Evolutionary conservation across 2,888 invertebrate genomes (phyloP), one percentile per base, ranked within the genome.

Genomic region (Gari tellinella): DNA sequence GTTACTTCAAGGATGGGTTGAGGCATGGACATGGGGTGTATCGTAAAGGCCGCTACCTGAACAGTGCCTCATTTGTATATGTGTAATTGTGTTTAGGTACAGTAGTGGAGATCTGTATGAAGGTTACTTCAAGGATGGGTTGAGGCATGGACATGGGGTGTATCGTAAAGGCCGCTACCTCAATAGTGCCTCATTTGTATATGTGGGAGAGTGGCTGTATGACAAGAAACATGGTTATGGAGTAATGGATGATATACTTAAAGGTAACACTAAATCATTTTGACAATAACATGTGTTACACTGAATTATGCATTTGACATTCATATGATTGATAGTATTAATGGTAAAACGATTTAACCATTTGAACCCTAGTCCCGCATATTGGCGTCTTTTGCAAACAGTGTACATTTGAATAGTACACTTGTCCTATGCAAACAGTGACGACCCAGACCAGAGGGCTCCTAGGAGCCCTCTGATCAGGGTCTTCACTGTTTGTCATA

Each of bases 121-220:
- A 87, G 97, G 97, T 0, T 95, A 95, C 89, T 97, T 97, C 90
- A 95, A 95, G 89, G 96, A 97, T 85, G 96, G 97, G 0, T 93
- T 94, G 57, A 95, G 96, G 1, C 95, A 96, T 87, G 97, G 97
- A 0, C 97, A 97, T 88, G 97, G 97, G 0, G 94, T 95, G 63
- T 94, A 95, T 75, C 95, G 95, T 72, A 95, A 96, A 87, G 96
- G 96, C 23, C 95, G 95, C 79, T 95, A 95, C 64, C 94, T 95
- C 0, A 94, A 95, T 1, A 82, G 73, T 43, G 94, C 94, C 1
- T 95, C 96, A 0, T 95, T 95, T 0, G 94, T 96, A 77, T 97
- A 97, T 90, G 96, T 97, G n/a, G 97, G 97, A 0, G 97, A 97
- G 87, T 97, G 97, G 95, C 93, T 94, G 15, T 93, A 93, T 57